Base-by-base conservation (phyloP, 2,113 vertebrate genomes). In the Platysternon megacephalum region DNA sequence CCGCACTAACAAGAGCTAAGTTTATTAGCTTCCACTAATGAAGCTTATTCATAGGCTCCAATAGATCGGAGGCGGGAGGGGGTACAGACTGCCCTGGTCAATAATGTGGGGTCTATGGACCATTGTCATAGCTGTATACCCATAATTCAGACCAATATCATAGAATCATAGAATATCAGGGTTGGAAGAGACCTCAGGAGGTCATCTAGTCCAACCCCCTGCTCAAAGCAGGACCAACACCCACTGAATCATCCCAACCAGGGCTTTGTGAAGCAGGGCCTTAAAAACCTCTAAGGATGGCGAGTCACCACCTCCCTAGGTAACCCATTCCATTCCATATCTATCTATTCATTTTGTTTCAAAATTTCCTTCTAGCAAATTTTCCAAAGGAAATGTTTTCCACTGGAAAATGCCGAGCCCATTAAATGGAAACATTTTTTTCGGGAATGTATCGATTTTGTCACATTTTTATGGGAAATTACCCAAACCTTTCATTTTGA, bases 21-120 rank as follows among this genome's bases (percentile, higher is more conserved):
- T 48, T 87, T 84, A 61, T 42, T 48, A 3, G 87, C 9, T 21
- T 17, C 58, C 7, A 2, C 11, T 51, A 35, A 29, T 85, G 82
- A 91, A 87, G 53, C 11, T 82, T 55, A 7, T 44, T 72, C 11
- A 68, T 10, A 7, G 42, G 28, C 86, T 51, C 42, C 32, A 85
- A 55, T 56, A 53, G n/a, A 55, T 4, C 0, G 2, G 56, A 8
- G 61, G 1, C 4, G 61, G 35, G 61, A 35, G 32, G 46, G 51
- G 58, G 68, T 28, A 78, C 48, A 58, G 89, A 42, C 4, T 8
- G 12, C 78, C 89, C 42, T 39, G 86, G 7, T 46, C 79, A 85
- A 22, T 56, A 35, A 44, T 0, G 58, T 58, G 26, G 13, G 29
- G 14, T 65, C 61, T 35, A 17, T 65, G 61, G 29, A 13, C 61